These are phyloP conservation scores for Sus cebifrons DNA, from an alignment of 2,797 vertebrate genomes.

Conservation along the genomic window DNA sequence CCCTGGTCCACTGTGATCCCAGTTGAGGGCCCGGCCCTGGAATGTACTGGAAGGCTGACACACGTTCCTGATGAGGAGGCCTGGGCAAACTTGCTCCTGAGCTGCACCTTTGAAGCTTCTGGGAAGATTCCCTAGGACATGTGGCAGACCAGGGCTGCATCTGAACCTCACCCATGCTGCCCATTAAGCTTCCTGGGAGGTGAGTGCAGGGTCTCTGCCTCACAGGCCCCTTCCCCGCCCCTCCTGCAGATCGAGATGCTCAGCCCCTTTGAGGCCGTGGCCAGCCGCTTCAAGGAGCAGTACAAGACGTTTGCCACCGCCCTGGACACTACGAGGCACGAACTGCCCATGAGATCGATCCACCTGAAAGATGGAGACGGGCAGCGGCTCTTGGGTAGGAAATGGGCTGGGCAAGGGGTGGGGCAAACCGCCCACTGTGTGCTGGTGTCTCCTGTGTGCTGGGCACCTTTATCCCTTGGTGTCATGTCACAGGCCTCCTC, in stretches of 20 bases:
- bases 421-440: rapidly evolving
- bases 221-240: not conserved
- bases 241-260: constrained; percentile 91
- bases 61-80: not conserved
- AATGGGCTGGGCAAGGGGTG: rapidly evolving
- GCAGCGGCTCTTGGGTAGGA: constrained; percentile 92
- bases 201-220: not conserved
- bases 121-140: not conserved
- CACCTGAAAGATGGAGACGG: constrained; percentile 90
- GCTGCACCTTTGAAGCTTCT: rapidly evolving
- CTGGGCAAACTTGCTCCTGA: not conserved
- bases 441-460: not conserved
- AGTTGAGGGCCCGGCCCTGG: not conserved
- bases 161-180: rapidly evolving
- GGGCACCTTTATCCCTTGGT: not conserved
- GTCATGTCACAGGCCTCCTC: not conserved
- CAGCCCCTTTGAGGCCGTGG: constrained; percentile 88
- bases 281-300: constrained; percentile 90
- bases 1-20: not conserved
- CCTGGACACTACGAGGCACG: constrained; percentile 93
- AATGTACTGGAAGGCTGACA: not conserved
- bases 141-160: not conserved
- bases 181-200: rapidly evolving
- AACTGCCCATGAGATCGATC: constrained; percentile 93
- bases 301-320: constrained; percentile 93